Conservation (phyloP, 2,888 invertebrate genomes). For the Synergus itoensis region DNA sequence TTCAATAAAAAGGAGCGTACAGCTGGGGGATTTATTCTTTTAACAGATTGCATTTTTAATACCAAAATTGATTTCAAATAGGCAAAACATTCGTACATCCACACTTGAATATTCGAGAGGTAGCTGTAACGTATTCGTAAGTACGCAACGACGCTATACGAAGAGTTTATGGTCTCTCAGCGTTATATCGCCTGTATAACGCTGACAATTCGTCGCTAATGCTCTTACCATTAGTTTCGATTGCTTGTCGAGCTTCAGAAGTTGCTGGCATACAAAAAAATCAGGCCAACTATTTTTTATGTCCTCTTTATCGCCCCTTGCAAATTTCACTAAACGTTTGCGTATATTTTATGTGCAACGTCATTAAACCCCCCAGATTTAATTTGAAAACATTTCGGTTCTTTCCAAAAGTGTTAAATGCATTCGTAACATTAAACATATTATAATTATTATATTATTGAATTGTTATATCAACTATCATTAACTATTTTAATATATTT, state of each 20-base stretch:
- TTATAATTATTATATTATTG: too few relatives aligned
- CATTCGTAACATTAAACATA: too few relatives aligned
- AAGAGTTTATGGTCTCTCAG: slow-evolving; percentile 76
- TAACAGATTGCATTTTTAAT: not conserved
- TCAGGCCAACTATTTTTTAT: slow-evolving; percentile 42
- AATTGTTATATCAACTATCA: too few relatives aligned
- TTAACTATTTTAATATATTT: too few relatives aligned
- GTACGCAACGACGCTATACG: slow-evolving; percentile 62
- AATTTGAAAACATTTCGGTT: not conserved
- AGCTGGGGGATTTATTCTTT: not conserved
- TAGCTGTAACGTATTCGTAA: slow-evolving; percentile 14
- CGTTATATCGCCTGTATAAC: slow-evolving; percentile 74
- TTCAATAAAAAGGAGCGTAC: not conserved
- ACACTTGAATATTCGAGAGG: not conserved
- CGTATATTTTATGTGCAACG: not conserved
- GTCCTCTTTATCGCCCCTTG: slow-evolving; percentile 22
- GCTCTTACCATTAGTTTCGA: slow-evolving; percentile 73
- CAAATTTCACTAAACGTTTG: not conserved
- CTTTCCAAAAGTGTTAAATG: not conserved
- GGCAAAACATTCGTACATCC: slow-evolving; percentile 13
- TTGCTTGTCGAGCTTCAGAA: slow-evolving; percentile 60
- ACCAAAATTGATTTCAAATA: too few relatives aligned
- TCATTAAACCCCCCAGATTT: not conserved
- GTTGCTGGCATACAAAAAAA: slow-evolving; percentile 46
- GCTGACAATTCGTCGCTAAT: slow-evolving; percentile 75